Percentiles rank a stretch among this genome's conserved stretches.
Conservation (phyloP, 2,888 invertebrate species). For the Erebia ligea region DNA sequence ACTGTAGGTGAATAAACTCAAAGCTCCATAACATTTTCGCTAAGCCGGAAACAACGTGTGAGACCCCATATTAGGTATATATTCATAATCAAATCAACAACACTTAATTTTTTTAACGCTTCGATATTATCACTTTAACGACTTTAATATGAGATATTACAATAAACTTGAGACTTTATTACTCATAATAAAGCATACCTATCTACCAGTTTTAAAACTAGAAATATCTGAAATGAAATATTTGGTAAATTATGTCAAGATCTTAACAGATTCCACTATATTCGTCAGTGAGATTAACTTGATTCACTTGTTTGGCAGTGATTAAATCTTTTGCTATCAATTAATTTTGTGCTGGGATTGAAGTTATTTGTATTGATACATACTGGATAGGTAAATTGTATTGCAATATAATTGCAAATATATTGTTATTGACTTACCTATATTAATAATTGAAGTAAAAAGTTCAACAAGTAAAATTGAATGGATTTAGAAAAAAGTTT, state of each 20-base stretch:
- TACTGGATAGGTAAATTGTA: no score
- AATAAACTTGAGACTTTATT: conserved; percentile 67
- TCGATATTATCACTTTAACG: conserved; percentile 65
- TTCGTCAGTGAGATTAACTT: conserved; percentile 17
- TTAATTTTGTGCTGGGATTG: neutral
- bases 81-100: conserved; percentile 49
- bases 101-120: conserved; percentile 40
- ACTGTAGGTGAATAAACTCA: neutral
- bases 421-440: no score
- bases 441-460: no score
- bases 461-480: no score
- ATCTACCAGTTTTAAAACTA: conserved; percentile 28
- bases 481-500: no score
- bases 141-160: conserved; percentile 62
- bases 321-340: conserved; percentile 9
- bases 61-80: conserved; percentile 50
- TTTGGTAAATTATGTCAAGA: conserved; percentile 26
- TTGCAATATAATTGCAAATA: no score
- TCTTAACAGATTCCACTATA: conserved; percentile 21
- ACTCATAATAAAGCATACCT: conserved; percentile 52
- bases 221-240: conserved; percentile 29
- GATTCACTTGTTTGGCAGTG: conserved; percentile 11
- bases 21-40: conserved; percentile 16
- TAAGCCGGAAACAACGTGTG: conserved; percentile 72
- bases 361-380: neutral